Evolutionary conservation across 2,797 vertebrate genomes (phyloP), one percentile per base, ranked within the genome.

Genomic region (Rhynchotus rufescens): DNA sequence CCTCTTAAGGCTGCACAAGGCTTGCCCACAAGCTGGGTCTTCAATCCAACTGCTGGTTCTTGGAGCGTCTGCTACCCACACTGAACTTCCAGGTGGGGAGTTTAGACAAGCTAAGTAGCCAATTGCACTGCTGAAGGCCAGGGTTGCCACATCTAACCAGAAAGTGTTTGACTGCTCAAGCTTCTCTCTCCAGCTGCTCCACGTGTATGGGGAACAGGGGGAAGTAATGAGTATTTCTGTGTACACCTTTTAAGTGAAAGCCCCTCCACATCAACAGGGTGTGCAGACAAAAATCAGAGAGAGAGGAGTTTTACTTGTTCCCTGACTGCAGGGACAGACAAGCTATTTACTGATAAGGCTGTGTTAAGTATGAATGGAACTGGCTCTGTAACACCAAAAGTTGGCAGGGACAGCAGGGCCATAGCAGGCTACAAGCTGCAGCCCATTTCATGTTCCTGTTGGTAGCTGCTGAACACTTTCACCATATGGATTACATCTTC

Each of bases 401-500:
- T 1, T 56, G 60, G 80, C 42, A 66, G 80, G 82, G n/a, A 77
- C 15, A 30, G 3, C 14, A 32, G 14, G 9, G 44, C 28, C 9
- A 67, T 22, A 62, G 11, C 10, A 78, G 66, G 54, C 76, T 56
- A 83, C 28, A 80, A 78, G 30, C 51, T 75, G 76, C 38, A 83
- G 51, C 16, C 15, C 13, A n/a, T 34, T 89, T 72, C 72, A 51
- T 19, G 16, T n/a, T 83, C 59, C 60, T 52, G 32, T 14, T 69
- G 12, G 3, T 12, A 88, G 57, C 6, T 88, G 56, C 66, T 84
- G 78, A 80, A 83, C 11, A 34, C 62, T 83, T 65, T 66, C 17
- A 90, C 36, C 86, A 84, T 38, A 76, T 88, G 90, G 90, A 84
- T 74, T 75, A 80, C 69, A 80, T 88, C 80, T 79, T 91, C 54